Percentiles rank a stretch among this genome's conserved stretches.
Evolutionary conservation across 2,797 vertebrate species (phyloP).

Genomic region (Pangasius macronema): DNA sequence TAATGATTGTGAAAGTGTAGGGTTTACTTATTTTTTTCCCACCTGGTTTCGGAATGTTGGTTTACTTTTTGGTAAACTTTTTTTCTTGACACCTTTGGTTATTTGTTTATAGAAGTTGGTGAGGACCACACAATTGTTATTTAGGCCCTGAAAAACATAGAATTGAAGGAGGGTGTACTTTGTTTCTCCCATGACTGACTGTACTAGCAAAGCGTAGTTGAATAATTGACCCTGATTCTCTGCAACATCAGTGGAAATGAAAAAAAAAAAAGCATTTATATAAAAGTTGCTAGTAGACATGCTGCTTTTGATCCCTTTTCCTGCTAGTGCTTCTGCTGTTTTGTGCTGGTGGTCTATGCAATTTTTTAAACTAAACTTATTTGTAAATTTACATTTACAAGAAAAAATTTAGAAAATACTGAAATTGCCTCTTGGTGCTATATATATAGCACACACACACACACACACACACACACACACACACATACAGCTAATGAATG

Average conservation of each 20-base stretch:
- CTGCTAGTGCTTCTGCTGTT: not conserved
- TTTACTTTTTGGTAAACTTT: no score
- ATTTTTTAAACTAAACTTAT: not conserved
- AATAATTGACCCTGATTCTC: not conserved
- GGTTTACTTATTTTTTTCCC: no score
- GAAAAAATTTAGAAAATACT: no score
- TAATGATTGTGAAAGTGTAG: no score
- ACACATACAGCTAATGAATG: not conserved
- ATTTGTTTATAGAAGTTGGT: no score
- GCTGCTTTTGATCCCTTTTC: not conserved
- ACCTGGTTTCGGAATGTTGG: no score
- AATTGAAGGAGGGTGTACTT: not conserved
- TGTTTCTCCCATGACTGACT: not conserved
- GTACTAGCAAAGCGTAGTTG: not conserved
- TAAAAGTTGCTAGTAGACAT: not conserved
- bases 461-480: no score
- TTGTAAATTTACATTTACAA: not conserved
- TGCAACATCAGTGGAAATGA: not conserved
- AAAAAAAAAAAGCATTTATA: not conserved
- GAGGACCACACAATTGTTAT: no score
- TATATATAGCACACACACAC: no score
- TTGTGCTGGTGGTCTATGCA: not conserved
- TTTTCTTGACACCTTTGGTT: no score
- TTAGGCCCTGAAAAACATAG: no score
- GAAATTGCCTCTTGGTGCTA: no score